Percentiles rank a stretch among this genome's conserved stretches.
phyloP scores from a whole-genome alignment of 2,113 vertebrate species.

The Rattus norvegicus region GRCr8 NC_086020.1:195605001-195605500 shows the following conservation, averaged over 20 bases:
- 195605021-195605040: background rate
- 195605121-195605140: slow-evolving; percentile 13
- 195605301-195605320: background rate
- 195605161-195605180: background rate
- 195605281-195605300: background rate
- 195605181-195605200: background rate
- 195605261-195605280: background rate
- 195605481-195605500: background rate
- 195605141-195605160: background rate
- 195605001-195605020: background rate
- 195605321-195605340: slow-evolving; percentile 31
- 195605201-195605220: background rate
- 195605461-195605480: slow-evolving; percentile 23
- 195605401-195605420: slow-evolving; percentile 42
- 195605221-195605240: background rate
- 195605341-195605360: slow-evolving; percentile 15
- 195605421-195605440: background rate
- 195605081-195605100: slow-evolving; percentile 3
- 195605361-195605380: background rate
- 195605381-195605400: background rate
- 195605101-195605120: background rate
- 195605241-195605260: background rate
- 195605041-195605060: background rate
- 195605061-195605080: background rate
- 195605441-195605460: background rate